These are phyloP conservation scores for Chaetorhynchus papuensis DNA, from an alignment of 2,113 vertebrate genomes.

Conservation along the genomic window DNA sequence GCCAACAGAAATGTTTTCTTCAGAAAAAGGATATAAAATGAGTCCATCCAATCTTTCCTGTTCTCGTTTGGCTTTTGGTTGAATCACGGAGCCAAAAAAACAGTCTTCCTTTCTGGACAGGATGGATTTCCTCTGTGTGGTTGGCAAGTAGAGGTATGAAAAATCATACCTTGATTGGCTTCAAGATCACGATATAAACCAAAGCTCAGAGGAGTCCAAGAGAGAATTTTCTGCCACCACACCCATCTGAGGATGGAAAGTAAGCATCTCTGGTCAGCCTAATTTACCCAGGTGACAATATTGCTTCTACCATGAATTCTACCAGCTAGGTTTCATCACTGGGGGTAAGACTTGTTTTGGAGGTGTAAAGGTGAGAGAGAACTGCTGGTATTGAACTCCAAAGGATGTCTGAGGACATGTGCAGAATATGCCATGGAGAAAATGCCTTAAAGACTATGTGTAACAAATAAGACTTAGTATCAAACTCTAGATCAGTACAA, in stretches of 20 bases:
- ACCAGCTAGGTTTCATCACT: not conserved
- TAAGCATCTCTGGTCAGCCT: not conserved
- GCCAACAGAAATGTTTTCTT: conserved; percentile 4
- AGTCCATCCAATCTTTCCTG: not conserved
- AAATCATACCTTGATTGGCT: not conserved
- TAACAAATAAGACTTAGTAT: not conserved
- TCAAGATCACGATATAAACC: not conserved
- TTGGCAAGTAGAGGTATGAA: not conserved
- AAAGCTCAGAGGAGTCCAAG: not conserved
- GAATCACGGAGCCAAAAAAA: not conserved
- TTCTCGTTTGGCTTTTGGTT: not conserved
- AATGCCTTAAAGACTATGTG: not conserved
- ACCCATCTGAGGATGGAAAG: not conserved
- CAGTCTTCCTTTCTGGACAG: not conserved
- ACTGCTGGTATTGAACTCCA: not conserved
- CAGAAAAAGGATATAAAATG: not conserved
- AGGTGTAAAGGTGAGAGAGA: not conserved
- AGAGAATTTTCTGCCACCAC: not conserved
- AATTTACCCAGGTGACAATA: not conserved
- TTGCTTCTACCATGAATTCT: not conserved
- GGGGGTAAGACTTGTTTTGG: not conserved
- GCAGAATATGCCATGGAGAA: not conserved
- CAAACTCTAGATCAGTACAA: not conserved
- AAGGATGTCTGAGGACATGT: rapidly evolving
- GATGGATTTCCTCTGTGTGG: not conserved